Conservation (phyloP, 2,113 vertebrate species). For the Corythoichthys haematopterus region DNA sequence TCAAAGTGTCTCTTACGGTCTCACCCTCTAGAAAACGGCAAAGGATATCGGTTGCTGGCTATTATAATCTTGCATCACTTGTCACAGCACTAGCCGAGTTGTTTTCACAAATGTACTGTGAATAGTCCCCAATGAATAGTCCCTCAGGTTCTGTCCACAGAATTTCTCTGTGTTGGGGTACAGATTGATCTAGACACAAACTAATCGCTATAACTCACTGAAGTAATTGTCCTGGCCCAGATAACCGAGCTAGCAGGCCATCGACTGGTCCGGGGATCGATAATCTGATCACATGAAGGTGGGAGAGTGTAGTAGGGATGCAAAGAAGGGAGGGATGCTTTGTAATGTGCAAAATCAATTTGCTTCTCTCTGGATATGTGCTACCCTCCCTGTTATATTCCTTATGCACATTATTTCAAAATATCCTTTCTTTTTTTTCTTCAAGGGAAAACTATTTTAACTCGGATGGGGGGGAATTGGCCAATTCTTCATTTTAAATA, state of each 20-base stretch:
- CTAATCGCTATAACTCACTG: slow-evolving; percentile 99
- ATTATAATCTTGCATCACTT: neutral
- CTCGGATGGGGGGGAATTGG: too few species aligned
- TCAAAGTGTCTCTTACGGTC: too few species aligned
- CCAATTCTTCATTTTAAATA: too few species aligned
- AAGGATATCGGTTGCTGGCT: too few species aligned
- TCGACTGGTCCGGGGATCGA: slow-evolving; percentile 86
- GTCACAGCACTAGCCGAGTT: neutral
- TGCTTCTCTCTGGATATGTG: slow-evolving; percentile 73
- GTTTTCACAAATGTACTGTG: slow-evolving; percentile 43
- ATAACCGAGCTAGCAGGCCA: slow-evolving; percentile 94
- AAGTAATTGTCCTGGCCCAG: slow-evolving; percentile 97
- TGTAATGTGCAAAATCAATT: slow-evolving; percentile 59
- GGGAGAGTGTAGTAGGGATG: slow-evolving; percentile 75
- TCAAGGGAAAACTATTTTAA: neutral
- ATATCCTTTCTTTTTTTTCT: neutral
- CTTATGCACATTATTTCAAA: slow-evolving; percentile 16
- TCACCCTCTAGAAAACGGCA: too few species aligned
- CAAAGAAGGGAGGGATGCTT: slow-evolving; percentile 59
- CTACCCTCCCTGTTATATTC: slow-evolving; percentile 50
- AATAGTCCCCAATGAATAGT: slow-evolving; percentile 42
- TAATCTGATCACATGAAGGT: slow-evolving; percentile 86
- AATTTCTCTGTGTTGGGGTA: slow-evolving; percentile 75
- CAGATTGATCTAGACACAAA: slow-evolving; percentile 94
- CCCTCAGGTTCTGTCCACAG: slow-evolving; percentile 40